These are phyloP conservation scores for Drosophila incognita DNA, from an alignment of 2,888 invertebrate genomes.

Conservation along the genomic window DNA sequence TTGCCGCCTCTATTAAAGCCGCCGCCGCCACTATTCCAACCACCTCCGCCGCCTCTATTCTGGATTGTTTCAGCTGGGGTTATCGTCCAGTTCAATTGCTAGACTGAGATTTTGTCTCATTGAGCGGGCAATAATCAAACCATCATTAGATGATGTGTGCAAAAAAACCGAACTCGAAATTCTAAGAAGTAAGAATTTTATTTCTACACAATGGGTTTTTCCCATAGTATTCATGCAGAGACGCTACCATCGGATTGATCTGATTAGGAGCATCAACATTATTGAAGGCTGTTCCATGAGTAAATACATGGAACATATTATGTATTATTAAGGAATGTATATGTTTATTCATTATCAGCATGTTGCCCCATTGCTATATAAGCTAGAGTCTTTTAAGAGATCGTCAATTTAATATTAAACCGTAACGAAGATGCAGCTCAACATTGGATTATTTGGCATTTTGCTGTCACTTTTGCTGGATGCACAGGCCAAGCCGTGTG, in stretches of 20 bases:
- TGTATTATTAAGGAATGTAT: background rate
- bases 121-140: slow-evolving; percentile 17
- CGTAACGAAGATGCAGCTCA: slow-evolving; percentile 43
- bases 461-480: slow-evolving; percentile 24
- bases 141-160: background rate
- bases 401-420: slow-evolving; percentile 6
- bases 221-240: background rate
- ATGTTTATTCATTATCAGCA: slow-evolving; percentile 30
- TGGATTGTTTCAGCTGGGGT: too few species aligned
- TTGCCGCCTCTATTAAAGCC: too few species aligned
- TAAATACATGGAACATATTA: background rate
- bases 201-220: slow-evolving; percentile 1
- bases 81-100: slow-evolving; percentile 14
- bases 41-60: too few species aligned
- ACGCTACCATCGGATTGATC: too few species aligned
- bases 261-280: too few species aligned
- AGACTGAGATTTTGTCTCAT: slow-evolving; percentile 27
- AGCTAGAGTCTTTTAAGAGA: slow-evolving; percentile 13
- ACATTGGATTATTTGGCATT: slow-evolving; percentile 26
- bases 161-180: slow-evolving; percentile 4
- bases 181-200: background rate
- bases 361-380: slow-evolving; percentile 40
- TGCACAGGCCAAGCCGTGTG: slow-evolving; percentile 41
- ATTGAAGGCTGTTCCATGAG: slow-evolving; percentile 4
- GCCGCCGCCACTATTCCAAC: too few species aligned